Percentiles rank a stretch among this genome's conserved stretches.
Conservation (phyloP, 2,888 invertebrate genomes). For the Cephus spinipes region DNA sequence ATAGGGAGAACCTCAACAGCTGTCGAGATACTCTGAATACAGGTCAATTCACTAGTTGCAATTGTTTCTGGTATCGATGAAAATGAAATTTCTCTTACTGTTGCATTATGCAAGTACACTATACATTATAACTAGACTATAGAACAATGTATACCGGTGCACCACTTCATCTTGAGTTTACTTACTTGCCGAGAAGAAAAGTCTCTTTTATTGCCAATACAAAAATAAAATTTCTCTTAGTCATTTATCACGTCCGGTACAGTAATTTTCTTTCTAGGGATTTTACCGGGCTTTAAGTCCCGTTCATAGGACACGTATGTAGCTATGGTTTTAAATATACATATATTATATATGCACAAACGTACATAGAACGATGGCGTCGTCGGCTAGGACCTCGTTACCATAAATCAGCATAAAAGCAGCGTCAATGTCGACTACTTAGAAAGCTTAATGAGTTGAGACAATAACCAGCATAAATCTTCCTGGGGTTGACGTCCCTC, state of each 20-base stretch:
- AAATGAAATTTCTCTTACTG: neutral
- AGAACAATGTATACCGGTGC: too few relatives aligned
- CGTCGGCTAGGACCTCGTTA: constrained; percentile 20
- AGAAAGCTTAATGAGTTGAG: constrained; percentile 33
- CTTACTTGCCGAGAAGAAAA: too few relatives aligned
- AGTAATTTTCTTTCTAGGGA: too few relatives aligned
- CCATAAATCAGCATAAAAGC: constrained; percentile 31
- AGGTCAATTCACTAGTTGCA: neutral
- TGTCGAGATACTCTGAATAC: neutral
- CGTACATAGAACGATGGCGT: neutral
- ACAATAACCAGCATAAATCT: constrained; percentile 27
- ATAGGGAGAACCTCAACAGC: neutral
- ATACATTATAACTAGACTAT: too few relatives aligned
- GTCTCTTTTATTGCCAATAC: too few relatives aligned
- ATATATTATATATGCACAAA: neutral
- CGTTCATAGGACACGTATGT: too few relatives aligned
- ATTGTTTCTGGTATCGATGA: neutral
- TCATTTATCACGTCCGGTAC: too few relatives aligned
- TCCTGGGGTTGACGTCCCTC: constrained; percentile 13
- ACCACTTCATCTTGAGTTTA: too few relatives aligned
- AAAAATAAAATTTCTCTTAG: too few relatives aligned
- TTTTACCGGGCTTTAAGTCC: too few relatives aligned
- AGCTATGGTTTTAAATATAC: too few relatives aligned
- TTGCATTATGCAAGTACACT: too few relatives aligned
- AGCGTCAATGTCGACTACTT: constrained; percentile 31